Percentiles rank a stretch among this genome's conserved stretches.
These are phyloP conservation scores for Squalus acanthias DNA, from an alignment of 2,797 vertebrate genomes.

Conservation along the genomic window DNA sequence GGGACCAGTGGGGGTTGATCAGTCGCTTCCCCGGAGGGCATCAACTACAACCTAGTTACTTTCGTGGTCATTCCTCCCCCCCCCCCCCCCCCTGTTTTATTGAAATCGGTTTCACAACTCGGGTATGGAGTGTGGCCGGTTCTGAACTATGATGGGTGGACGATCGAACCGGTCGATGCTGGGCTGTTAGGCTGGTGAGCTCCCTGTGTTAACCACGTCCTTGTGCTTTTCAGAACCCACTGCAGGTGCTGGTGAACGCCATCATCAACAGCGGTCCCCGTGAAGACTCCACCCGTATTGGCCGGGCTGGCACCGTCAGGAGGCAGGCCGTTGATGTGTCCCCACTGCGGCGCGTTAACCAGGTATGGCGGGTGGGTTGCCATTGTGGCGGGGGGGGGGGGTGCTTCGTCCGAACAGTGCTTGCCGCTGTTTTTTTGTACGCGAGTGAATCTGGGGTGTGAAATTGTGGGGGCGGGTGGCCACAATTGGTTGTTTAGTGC, in stretches of 20 bases:
- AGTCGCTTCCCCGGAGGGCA: too few relatives aligned
- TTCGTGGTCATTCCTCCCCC: too few relatives aligned
- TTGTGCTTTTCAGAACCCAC: slow-evolving; percentile 68
- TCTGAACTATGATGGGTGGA: not conserved
- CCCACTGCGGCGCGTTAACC: slow-evolving; percentile 84
- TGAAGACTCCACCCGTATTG: slow-evolving; percentile 89
- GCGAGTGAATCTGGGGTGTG: not conserved
- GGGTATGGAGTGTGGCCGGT: too few relatives aligned
- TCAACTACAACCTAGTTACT: too few relatives aligned
- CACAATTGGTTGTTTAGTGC: not conserved
- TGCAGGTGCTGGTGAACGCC: slow-evolving; percentile 88
- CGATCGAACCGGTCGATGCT: not conserved
- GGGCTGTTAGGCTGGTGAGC: not conserved
- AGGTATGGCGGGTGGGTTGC: slow-evolving; percentile 57
- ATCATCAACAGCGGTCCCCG: slow-evolving; percentile 94
- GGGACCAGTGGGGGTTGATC: too few relatives aligned
- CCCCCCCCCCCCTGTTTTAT: too few relatives aligned
- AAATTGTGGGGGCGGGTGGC: too few relatives aligned
- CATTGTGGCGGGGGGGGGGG: too few relatives aligned
- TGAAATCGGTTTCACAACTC: too few relatives aligned
- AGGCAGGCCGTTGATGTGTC: slow-evolving; percentile 90
- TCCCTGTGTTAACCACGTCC: slow-evolving; percentile 19
- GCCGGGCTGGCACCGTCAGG: slow-evolving; percentile 84
- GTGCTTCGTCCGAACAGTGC: not conserved
- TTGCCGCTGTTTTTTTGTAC: not conserved